A percentile compares a stretch with the other conserved stretches of the same genome.
Conservation (phyloP, 37 sponge, comb jelly and placozoan genomes). For the Crambe crambe region DNA sequence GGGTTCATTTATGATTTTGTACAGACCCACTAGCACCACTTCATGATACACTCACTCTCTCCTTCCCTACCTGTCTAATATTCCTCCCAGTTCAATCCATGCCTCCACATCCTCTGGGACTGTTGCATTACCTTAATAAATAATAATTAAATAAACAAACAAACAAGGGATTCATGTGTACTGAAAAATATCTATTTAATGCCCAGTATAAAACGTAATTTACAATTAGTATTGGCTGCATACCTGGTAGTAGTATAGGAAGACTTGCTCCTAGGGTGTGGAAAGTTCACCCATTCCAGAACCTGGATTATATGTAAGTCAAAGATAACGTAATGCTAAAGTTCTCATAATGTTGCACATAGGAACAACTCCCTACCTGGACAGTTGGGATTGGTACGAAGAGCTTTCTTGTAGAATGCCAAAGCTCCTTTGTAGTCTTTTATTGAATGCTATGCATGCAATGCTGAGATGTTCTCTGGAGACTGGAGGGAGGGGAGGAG, state of each 20-base stretch:
- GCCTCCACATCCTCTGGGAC: slow-evolving; percentile 97
- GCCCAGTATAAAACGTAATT: no score
- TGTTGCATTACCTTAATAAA: slow-evolving; percentile 84
- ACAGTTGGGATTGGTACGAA: slow-evolving; percentile 81
- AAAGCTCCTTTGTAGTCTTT: slow-evolving; percentile 97
- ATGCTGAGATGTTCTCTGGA: slow-evolving; percentile 68
- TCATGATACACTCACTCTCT: no score
- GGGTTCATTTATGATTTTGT: no score
- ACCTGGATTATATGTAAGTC: no score
- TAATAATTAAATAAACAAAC: slow-evolving; percentile 14
- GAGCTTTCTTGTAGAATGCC: slow-evolving; percentile 92
- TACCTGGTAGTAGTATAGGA: slow-evolving; percentile 97
- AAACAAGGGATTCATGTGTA: no score
- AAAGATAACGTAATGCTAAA: no score
- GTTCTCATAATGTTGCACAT: no score
- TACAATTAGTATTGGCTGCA: background rate
- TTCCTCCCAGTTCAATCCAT: slow-evolving; percentile 98
- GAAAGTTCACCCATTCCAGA: slow-evolving; percentile 96
- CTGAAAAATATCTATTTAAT: no score
- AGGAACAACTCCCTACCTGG: slow-evolving; percentile 75
- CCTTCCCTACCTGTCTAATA: slow-evolving; percentile 71
- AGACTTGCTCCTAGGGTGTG: slow-evolving; percentile 94
- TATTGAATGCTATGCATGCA: slow-evolving; percentile 89
- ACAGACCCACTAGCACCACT: no score
- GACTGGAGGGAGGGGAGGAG: slow-evolving; percentile 24